Conservation (phyloP, 1,140 invertebrate species). For the Sycophila sp. region DNA sequence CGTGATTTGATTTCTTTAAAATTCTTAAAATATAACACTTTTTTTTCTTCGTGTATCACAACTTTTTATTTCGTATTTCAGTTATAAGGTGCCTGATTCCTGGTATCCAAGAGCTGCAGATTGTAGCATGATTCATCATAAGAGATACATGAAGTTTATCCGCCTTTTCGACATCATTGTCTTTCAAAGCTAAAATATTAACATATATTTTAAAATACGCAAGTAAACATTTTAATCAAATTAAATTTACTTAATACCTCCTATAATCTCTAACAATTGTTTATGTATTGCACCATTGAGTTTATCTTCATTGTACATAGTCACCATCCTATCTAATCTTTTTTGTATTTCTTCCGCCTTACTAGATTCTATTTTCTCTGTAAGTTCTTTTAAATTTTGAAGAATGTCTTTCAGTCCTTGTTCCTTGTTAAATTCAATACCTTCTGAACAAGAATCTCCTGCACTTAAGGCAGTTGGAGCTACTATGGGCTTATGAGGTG, state of each 20-base stretch:
- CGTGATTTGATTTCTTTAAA: too few relatives aligned
- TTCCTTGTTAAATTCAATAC: constrained; percentile 46
- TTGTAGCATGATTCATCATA: constrained; percentile 60
- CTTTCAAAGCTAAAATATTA: constrained; percentile 60
- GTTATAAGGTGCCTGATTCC: constrained; percentile 62
- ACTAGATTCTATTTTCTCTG: constrained; percentile 42
- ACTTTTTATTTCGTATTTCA: constrained; percentile 48
- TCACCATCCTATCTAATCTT: constrained; percentile 58
- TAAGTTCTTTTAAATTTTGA: constrained; percentile 50
- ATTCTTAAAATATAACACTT: background rate
- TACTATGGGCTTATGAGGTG: constrained; percentile 48
- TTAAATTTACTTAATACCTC: constrained; percentile 51
- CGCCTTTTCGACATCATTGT: constrained; percentile 53
- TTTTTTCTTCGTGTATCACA: too few relatives aligned
- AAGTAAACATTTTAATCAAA: background rate
- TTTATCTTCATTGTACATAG: constrained; percentile 62
- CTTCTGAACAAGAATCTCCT: background rate
- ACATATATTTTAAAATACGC: constrained; percentile 18
- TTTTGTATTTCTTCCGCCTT: constrained; percentile 57
- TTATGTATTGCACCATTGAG: constrained; percentile 51
- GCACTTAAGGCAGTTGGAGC: constrained; percentile 18
- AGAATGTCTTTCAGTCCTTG: constrained; percentile 48
- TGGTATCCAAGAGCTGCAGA: constrained; percentile 65
- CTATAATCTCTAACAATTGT: constrained; percentile 56
- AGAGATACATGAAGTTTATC: constrained; percentile 62